Evolutionary conservation across 2,888 invertebrate species (phyloP).

Genomic region (Noctuana brunneofusca): DNA sequence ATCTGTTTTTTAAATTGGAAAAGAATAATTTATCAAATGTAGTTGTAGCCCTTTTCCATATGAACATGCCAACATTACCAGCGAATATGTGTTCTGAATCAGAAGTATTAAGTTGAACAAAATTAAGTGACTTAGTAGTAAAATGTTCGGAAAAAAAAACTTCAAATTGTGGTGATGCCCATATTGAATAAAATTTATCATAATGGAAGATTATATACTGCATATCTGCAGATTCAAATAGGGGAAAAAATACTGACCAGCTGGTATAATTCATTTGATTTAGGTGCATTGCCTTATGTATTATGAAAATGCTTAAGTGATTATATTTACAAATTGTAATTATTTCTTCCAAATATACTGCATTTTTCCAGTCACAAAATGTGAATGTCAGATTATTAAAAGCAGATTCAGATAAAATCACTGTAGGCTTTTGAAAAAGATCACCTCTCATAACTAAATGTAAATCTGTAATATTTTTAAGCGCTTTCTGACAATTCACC

Average conservation of each 20-base stretch:
- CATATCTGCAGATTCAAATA: constrained; percentile 45
- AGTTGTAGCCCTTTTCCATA: constrained; percentile 58
- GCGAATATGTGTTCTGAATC: constrained; percentile 39
- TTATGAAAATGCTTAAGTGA: constrained; percentile 35
- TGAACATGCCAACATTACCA: constrained; percentile 54
- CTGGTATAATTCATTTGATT: background rate
- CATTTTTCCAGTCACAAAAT: background rate
- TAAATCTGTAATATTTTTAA: constrained; percentile 59
- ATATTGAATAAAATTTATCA: constrained; percentile 41
- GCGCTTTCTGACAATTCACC: constrained; percentile 51
- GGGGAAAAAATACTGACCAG: constrained; percentile 43
- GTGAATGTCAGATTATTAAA: constrained; percentile 19
- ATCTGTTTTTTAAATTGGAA: constrained; percentile 46
- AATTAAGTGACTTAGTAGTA: constrained; percentile 26
- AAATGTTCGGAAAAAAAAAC: constrained; percentile 54
- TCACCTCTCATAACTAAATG: constrained; percentile 53
- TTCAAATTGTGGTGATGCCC: constrained; percentile 51
- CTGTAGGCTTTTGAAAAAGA: constrained; percentile 32
- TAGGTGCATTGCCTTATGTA: background rate
- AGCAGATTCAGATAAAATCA: constrained; percentile 44
- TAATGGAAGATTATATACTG: constrained; percentile 53
- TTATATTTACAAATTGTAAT: constrained; percentile 34
- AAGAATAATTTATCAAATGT: constrained; percentile 60
- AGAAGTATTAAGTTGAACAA: background rate
- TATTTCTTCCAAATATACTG: constrained; percentile 23